Conservation (phyloP, 2,888 invertebrate genomes). For the Seladonia tumulorum region DNA sequence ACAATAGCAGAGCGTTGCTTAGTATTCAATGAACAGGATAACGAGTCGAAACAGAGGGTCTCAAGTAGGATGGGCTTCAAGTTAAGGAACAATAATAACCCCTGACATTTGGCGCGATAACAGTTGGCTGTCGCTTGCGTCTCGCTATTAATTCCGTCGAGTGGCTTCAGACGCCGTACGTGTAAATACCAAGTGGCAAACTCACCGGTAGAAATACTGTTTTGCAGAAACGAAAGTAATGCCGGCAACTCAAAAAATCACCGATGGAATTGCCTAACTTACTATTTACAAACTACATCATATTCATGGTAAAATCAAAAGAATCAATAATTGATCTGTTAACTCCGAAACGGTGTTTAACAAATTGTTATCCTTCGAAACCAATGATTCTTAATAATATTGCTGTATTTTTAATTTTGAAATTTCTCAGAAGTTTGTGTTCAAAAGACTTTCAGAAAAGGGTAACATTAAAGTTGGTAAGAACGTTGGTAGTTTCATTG, state of each 20-base stretch:
- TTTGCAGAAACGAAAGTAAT: slow-evolving; percentile 59
- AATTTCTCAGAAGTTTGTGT: neutral
- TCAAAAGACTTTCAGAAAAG: neutral
- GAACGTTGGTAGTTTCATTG: neutral
- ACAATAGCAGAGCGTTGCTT: neutral
- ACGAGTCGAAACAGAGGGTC: slow-evolving; percentile 27
- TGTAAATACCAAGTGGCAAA: slow-evolving; percentile 65
- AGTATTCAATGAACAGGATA: neutral
- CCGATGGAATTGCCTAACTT: neutral
- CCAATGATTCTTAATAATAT: neutral
- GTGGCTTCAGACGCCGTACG: slow-evolving; percentile 42
- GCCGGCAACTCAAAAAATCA: slow-evolving; percentile 45
- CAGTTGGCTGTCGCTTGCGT: slow-evolving; percentile 63
- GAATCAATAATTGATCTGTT: no score
- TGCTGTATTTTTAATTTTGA: neutral
- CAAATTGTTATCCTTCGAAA: neutral
- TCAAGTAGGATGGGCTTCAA: slow-evolving; percentile 32
- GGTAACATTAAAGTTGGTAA: neutral
- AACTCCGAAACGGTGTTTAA: no score
- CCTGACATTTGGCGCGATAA: slow-evolving; percentile 71
- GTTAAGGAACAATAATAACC: slow-evolving; percentile 69
- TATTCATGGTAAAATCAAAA: no score
- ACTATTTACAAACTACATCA: neutral
- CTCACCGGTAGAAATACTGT: slow-evolving; percentile 38
- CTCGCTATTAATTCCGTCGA: slow-evolving; percentile 67